Conservation (phyloP, 2,797 vertebrate genomes). For the Erethizon dorsatum region DNA sequence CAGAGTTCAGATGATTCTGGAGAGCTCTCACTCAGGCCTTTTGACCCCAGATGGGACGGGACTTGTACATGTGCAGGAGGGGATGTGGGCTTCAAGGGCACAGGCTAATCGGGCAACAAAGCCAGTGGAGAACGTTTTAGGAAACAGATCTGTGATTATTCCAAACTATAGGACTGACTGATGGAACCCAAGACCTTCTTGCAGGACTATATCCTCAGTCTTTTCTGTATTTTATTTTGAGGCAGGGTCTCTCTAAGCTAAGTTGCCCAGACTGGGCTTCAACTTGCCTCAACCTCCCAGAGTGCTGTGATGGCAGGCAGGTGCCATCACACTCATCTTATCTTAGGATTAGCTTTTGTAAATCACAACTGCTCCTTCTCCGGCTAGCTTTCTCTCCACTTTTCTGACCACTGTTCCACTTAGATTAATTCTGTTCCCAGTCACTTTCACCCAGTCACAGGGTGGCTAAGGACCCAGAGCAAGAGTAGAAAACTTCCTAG, state of each 20-base stretch:
- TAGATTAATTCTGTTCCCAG: background rate
- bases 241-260: background rate
- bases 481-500: background rate
- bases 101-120: slow-evolving; percentile 27
- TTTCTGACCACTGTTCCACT: background rate
- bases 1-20: background rate
- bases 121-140: slow-evolving; percentile 3
- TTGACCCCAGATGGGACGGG: slow-evolving; percentile 15
- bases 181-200: background rate
- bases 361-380: background rate
- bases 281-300: background rate
- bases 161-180: background rate
- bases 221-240: background rate
- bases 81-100: background rate
- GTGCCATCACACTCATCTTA: background rate
- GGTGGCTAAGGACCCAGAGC: background rate
- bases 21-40: slow-evolving; percentile 23
- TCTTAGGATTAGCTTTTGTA: background rate
- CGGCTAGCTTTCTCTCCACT: background rate
- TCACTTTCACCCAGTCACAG: background rate
- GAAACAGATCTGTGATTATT: slow-evolving; percentile 41
- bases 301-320: background rate
- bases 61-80: background rate
- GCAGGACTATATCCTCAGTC: background rate
- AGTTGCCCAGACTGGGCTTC: background rate